A percentile compares a stretch with the other conserved stretches of the same genome.
These are phyloP conservation scores for Acomys russatus DNA, from an alignment of 2,797 vertebrate species.

Conservation along the genomic window DNA sequence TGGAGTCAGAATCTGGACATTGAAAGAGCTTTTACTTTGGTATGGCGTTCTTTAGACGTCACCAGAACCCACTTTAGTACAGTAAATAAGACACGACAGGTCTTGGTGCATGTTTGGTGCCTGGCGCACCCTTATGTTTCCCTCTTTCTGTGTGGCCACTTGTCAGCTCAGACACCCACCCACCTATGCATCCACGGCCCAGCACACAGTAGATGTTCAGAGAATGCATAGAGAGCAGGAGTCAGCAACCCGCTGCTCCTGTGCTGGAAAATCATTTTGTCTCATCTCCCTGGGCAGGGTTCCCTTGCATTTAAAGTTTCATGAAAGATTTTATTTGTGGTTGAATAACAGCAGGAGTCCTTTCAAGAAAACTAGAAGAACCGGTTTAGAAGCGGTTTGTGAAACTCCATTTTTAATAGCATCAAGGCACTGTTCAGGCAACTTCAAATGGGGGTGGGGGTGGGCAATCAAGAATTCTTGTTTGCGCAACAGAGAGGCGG, in stretches of 20 bases:
- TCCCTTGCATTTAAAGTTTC: constrained; percentile 53
- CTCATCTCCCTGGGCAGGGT: neutral
- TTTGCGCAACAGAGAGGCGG: constrained; percentile 69
- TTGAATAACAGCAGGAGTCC: constrained; percentile 61
- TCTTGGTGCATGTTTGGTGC: neutral
- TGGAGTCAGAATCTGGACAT: neutral
- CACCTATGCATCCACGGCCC: accelerated
- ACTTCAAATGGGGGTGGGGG: constrained; percentile 61
- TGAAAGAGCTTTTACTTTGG: constrained; percentile 3
- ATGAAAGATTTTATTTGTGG: constrained; percentile 77
- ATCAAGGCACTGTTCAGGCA: constrained; percentile 31
- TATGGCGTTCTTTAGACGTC: neutral
- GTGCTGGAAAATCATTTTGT: neutral
- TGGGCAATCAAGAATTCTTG: constrained; percentile 71
- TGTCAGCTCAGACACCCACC: accelerated
- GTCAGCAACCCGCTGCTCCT: neutral
- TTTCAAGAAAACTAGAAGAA: constrained; percentile 84
- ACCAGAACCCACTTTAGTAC: neutral
- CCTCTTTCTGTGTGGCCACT: neutral
- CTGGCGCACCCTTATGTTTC: neutral
- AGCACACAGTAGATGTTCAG: neutral
- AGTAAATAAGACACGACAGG: neutral
- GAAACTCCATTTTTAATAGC: constrained; percentile 81
- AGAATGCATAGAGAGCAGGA: neutral
- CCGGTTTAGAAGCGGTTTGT: constrained; percentile 79